Evolutionary conservation across 2,797 vertebrate species (phyloP).

Genomic region (Microctenopoma steveboyesi): DNA sequence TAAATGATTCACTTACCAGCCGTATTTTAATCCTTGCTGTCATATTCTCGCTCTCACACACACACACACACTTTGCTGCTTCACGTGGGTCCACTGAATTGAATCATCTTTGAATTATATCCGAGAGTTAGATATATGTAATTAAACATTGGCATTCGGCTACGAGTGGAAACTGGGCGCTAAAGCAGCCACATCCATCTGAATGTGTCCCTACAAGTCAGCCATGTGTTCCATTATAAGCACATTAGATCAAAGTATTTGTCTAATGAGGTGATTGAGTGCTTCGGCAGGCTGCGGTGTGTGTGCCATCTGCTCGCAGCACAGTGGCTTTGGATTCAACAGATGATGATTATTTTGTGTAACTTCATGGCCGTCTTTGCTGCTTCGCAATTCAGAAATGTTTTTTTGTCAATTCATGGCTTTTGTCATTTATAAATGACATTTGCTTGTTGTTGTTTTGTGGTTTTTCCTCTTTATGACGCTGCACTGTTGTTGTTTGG

Average conservation of each 20-base stretch:
- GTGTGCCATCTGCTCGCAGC: constrained; percentile 68
- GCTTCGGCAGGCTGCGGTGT: constrained; percentile 51
- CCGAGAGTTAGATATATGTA: constrained; percentile 48
- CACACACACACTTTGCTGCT: constrained; percentile 37
- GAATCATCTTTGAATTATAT: constrained; percentile 67
- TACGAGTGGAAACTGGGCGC: constrained; percentile 32
- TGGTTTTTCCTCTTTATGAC: too few species aligned
- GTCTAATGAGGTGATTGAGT: constrained; percentile 75
- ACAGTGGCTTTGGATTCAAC: constrained; percentile 51
- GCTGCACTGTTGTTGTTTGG: not conserved
- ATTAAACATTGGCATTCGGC: constrained; percentile 56
- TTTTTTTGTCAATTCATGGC: not conserved
- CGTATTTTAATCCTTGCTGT: constrained; percentile 75
- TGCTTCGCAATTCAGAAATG: not conserved
- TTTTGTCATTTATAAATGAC: not conserved
- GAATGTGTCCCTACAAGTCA: constrained; percentile 46
- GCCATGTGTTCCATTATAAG: constrained; percentile 71
- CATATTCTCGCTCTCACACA: constrained; percentile 43
- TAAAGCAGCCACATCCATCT: constrained; percentile 46
- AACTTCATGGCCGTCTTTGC: constrained; percentile 26
- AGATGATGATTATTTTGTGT: constrained; percentile 49
- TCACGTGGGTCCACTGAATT: constrained; percentile 56
- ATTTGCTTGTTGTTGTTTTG: not conserved
- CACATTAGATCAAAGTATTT: constrained; percentile 69
- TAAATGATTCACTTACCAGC: constrained; percentile 79